Evolutionary conservation across 2,888 invertebrate genomes (phyloP), one percentile per base, ranked within the genome.

Genomic region (Aplocera efformata): DNA sequence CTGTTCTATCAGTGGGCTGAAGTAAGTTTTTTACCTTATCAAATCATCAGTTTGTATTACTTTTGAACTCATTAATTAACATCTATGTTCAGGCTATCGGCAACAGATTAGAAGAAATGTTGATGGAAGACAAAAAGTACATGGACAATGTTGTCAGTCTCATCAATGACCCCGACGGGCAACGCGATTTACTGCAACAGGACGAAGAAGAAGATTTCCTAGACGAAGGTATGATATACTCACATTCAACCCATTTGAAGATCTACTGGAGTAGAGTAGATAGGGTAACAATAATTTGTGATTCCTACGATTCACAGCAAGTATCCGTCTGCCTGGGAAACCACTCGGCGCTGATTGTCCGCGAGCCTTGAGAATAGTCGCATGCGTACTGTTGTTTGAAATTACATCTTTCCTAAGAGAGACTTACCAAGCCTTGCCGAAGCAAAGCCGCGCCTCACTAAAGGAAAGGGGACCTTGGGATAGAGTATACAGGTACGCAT

Each of bases 1-100:
- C 92, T 98, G 88, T 99, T 99, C 76, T 97, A 98, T 72, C 97
- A 97, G 67, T 98, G 98, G 98, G 98, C 95, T 29, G 97, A 98
- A 88, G 94, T 94, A 79, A 82, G 68, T 50, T 28, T n/a, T 32
- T 11, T 10, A 20, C 3, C 7, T 10, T 7, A 7, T 23, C 5
- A 17, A 17, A 17, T 17, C 13, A 17, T 17, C 13, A 17, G 5
- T 17, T 5, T 3, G 2, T 5, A 17, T 17, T 17, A 17, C 2
- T 3, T 2, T 2, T 17, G 3, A 17, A 17, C 3, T 17, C 13
- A 42, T 22, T 6, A 29, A 28, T 26, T 38, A 31, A 35, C 9
- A 21, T 10, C 4, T 6, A 1, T 26, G 58, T 60, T 6, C 44
- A 89, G 88, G 94, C 96, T 17, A 88, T 98, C 36, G 98, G 98